Evolutionary conservation across 2,888 invertebrate species (phyloP).

Genomic region (Cephus sareptanus): DNA sequence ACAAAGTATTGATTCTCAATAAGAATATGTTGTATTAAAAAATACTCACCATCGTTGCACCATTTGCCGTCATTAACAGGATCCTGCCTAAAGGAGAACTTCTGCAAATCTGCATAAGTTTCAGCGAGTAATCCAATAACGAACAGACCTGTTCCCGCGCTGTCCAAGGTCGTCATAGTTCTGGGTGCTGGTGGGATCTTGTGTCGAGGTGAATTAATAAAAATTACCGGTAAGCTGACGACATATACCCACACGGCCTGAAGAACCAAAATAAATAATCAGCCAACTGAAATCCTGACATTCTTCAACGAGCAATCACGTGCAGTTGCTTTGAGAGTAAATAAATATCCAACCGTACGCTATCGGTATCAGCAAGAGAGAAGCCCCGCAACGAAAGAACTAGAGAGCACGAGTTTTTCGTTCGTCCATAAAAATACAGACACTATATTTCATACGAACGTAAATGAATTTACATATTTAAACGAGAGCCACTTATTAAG

Average conservation of each 20-base stretch:
- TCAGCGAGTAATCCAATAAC: slow-evolving; percentile 87
- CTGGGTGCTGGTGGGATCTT: slow-evolving; percentile 80
- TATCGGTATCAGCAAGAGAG: too few species aligned
- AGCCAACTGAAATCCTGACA: background rate
- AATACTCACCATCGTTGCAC: slow-evolving; percentile 84
- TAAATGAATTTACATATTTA: background rate
- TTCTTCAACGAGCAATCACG: background rate
- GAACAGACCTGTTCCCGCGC: slow-evolving; percentile 86
- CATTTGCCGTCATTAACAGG: slow-evolving; percentile 90
- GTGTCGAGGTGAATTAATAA: slow-evolving; percentile 87
- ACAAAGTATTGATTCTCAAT: background rate
- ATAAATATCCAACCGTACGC: background rate
- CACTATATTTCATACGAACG: too few species aligned
- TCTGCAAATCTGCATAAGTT: slow-evolving; percentile 92
- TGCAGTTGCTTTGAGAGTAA: background rate
- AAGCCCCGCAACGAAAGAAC: too few species aligned
- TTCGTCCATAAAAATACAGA: too few species aligned
- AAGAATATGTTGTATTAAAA: background rate
- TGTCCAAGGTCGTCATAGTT: slow-evolving; percentile 89
- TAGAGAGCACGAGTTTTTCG: too few species aligned
- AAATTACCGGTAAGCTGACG: slow-evolving; percentile 91
- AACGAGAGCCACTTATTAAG: background rate
- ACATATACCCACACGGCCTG: slow-evolving; percentile 92
- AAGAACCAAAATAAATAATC: slow-evolving; percentile 20
- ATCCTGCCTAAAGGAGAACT: slow-evolving; percentile 90